Conservation (phyloP, 2,888 invertebrate genomes). For the Nasonovia ribisnigri region DNA sequence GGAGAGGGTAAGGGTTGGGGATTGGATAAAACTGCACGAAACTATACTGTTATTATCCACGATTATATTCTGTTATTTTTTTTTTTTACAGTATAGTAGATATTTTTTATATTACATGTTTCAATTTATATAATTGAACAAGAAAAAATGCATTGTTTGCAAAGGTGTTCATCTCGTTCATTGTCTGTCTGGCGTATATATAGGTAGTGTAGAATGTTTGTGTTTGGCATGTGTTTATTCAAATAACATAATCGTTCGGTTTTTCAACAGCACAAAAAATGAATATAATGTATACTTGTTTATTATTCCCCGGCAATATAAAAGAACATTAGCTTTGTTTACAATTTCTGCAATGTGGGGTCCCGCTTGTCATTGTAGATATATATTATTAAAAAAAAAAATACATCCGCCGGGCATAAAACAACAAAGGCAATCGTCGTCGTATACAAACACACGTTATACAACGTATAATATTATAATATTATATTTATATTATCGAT, state of each 20-base stretch:
- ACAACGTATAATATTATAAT: slow-evolving; percentile 32
- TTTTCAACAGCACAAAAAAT: slow-evolving; percentile 63
- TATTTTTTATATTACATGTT: slow-evolving; percentile 49
- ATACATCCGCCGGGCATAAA: slow-evolving; percentile 62
- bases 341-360: slow-evolving; percentile 60
- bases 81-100: slow-evolving; percentile 38
- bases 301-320: slow-evolving; percentile 63
- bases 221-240: slow-evolving; percentile 64
- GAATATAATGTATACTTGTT: slow-evolving; percentile 61
- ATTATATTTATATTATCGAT: slow-evolving; percentile 57
- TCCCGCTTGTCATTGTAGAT: slow-evolving; percentile 60
- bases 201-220: slow-evolving; percentile 54
- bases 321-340: slow-evolving; percentile 65
- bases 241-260: slow-evolving; percentile 63
- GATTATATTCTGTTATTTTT: slow-evolving; percentile 45
- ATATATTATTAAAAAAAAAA: slow-evolving; percentile 49
- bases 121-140: slow-evolving; percentile 65
- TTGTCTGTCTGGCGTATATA: slow-evolving; percentile 54
- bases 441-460: slow-evolving; percentile 41
- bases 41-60: slow-evolving; percentile 45
- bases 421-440: slow-evolving; percentile 62
- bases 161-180: slow-evolving; percentile 63
- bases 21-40: slow-evolving; percentile 26
- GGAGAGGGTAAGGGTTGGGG: not conserved
- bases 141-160: slow-evolving; percentile 62